A percentile compares a stretch with the other conserved stretches of the same genome.
Evolutionary conservation across 2,797 vertebrate genomes (phyloP).

Genomic region (Otolemur crassicaudatus): DNA sequence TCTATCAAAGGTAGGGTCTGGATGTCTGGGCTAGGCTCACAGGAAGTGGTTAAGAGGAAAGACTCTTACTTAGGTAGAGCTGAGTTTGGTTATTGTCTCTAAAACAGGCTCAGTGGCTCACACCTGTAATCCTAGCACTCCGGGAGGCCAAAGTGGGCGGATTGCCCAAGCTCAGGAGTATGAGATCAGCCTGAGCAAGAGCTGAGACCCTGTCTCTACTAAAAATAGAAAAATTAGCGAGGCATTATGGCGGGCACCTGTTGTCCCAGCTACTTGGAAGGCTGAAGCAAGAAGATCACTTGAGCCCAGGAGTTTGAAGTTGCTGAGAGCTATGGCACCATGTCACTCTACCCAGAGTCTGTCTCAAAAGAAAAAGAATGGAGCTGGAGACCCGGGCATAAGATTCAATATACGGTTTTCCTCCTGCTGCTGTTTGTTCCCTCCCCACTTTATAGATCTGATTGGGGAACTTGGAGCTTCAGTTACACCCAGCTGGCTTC

Average conservation of each 20-base stretch:
- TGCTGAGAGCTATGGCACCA: too few species aligned
- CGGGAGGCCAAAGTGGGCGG: too few species aligned
- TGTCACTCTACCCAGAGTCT: too few species aligned
- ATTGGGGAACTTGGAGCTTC: not conserved
- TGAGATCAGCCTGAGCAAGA: too few species aligned
- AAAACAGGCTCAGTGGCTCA: not conserved
- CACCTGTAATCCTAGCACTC: too few species aligned
- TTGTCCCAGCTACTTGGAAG: too few species aligned
- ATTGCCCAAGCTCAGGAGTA: too few species aligned
- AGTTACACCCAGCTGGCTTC: not conserved
- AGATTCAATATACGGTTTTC: not conserved
- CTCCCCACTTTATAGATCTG: not conserved
- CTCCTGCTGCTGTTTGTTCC: not conserved
- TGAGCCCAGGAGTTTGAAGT: too few species aligned
- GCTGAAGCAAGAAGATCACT: too few species aligned
- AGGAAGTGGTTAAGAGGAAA: not conserved
- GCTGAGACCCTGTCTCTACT: too few species aligned
- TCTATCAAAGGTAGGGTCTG: not conserved
- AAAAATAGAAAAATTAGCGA: too few species aligned
- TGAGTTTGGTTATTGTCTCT: not conserved
- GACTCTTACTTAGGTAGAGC: not conserved
- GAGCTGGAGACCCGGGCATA: not conserved
- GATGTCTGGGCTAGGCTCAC: not conserved
- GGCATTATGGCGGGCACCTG: too few species aligned
- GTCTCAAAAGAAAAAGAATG: not conserved